phyloP scores from a whole-genome alignment of 2,888 invertebrate species.

The Augiades crinisus region DNA sequence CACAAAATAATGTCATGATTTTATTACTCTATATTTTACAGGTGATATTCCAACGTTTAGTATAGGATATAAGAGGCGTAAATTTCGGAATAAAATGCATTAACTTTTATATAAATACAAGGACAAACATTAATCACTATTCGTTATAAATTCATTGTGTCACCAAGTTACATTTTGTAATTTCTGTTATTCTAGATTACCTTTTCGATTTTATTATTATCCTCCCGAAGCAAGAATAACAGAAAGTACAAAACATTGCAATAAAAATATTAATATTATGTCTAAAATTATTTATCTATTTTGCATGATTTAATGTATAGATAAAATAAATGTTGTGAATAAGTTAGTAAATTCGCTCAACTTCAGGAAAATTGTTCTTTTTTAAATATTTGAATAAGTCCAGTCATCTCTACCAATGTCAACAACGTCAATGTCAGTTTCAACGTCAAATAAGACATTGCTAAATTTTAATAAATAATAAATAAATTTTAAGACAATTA shows the following conservation, averaged over 20 bases:
- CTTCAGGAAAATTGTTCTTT: conserved; percentile 6
- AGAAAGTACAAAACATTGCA: not conserved
- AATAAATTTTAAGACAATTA: too few species aligned
- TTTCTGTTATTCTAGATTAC: not conserved
- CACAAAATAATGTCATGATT: conserved; percentile 28
- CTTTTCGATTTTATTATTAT: too few species aligned
- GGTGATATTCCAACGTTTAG: conserved; percentile 28
- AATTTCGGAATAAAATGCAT: conserved; percentile 31
- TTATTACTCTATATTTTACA: conserved; percentile 33
- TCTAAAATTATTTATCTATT: conserved; percentile 4
- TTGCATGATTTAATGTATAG: not conserved
- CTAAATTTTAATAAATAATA: too few species aligned
- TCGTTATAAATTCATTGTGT: conserved; percentile 20
- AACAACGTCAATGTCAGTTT: too few species aligned
- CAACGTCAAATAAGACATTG: too few species aligned
- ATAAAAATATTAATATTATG: not conserved
- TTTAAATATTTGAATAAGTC: not conserved
- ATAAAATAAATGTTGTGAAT: conserved; percentile 24
- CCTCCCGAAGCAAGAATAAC: too few species aligned
- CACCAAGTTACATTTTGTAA: conserved; percentile 1
- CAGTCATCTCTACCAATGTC: too few species aligned
- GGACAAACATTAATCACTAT: conserved; percentile 15
- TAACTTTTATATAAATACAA: conserved; percentile 20
- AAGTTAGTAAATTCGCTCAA: conserved; percentile 27
- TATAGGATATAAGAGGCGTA: conserved; percentile 25